Conservation (phyloP, 2,113 vertebrate species). For the Cynocephalus volans region DNA sequence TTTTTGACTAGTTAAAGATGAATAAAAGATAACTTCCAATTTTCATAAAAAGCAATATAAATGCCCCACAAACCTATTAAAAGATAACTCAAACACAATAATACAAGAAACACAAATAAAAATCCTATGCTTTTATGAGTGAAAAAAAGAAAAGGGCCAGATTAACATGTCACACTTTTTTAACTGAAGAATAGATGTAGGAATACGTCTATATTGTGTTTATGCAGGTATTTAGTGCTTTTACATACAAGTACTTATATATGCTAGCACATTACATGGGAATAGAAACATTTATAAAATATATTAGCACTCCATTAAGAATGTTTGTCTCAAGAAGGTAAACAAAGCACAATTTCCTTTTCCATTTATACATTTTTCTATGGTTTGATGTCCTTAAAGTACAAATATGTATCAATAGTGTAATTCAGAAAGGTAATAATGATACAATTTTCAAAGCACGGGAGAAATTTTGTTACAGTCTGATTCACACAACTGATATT, state of each 20-base stretch:
- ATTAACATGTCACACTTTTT: not conserved
- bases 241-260: not conserved
- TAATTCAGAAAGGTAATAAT: slow-evolving; percentile 31
- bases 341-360: slow-evolving; percentile 25
- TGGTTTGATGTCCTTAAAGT: not conserved
- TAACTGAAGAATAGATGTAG: not conserved
- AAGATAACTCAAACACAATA: slow-evolving; percentile 10
- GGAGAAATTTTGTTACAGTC: slow-evolving; percentile 1
- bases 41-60: slow-evolving; percentile 1
- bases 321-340: not conserved
- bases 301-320: slow-evolving; percentile 44
- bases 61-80: not conserved
- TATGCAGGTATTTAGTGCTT: not conserved
- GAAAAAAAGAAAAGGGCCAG: not conserved
- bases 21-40: not conserved
- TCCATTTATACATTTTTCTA: slow-evolving; percentile 36
- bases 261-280: not conserved
- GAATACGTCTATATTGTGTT: not conserved
- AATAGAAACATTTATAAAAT: slow-evolving; percentile 8
- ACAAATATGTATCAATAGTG: not conserved
- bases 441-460: slow-evolving; percentile 25
- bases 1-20: not conserved
- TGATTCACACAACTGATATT: not conserved
- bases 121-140: not conserved
- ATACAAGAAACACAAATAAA: slow-evolving; percentile 45